Conservation (phyloP, 1,140 invertebrate genomes). For the Hylaeus anthracinus region DNA sequence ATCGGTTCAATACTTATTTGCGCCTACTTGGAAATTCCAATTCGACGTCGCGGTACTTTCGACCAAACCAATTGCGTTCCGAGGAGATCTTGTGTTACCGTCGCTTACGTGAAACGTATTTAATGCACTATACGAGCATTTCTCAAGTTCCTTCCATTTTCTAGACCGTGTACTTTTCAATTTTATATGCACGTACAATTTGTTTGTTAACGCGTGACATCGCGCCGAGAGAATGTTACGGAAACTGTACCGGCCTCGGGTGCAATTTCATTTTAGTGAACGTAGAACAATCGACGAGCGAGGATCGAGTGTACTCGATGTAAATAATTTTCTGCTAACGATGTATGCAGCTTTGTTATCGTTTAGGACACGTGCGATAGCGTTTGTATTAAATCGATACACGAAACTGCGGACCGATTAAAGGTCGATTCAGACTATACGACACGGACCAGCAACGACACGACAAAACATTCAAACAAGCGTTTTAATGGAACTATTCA, state of each 20-base stretch:
- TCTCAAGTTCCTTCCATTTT: slow-evolving; percentile 38
- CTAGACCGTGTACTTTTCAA: slow-evolving; percentile 22
- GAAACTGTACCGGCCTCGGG: slow-evolving; percentile 8
- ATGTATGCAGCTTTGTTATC: slow-evolving; percentile 25
- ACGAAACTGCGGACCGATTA: too few relatives aligned
- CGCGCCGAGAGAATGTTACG: background rate
- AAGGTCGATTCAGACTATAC: background rate
- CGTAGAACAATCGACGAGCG: background rate
- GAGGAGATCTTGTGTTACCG: background rate
- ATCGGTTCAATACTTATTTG: background rate
- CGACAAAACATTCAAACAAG: too few relatives aligned
- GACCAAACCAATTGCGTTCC: background rate
- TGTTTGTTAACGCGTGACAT: background rate
- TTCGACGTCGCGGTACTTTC: background rate
- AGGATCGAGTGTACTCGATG: background rate
- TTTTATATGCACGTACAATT: slow-evolving; percentile 21
- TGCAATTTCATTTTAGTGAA: slow-evolving; percentile 26
- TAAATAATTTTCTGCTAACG: slow-evolving; percentile 8
- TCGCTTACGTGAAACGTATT: background rate
- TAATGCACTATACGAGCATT: slow-evolving; percentile 4
- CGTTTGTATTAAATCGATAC: background rate
- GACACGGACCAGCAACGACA: background rate
- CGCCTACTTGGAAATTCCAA: background rate
- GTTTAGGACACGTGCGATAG: slow-evolving; percentile 24
- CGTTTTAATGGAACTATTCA: too few relatives aligned